Evolutionary conservation across 2,797 vertebrate genomes (phyloP), one percentile per base, ranked within the genome.

Genomic region (Phrynocephalus vlangalii): DNA sequence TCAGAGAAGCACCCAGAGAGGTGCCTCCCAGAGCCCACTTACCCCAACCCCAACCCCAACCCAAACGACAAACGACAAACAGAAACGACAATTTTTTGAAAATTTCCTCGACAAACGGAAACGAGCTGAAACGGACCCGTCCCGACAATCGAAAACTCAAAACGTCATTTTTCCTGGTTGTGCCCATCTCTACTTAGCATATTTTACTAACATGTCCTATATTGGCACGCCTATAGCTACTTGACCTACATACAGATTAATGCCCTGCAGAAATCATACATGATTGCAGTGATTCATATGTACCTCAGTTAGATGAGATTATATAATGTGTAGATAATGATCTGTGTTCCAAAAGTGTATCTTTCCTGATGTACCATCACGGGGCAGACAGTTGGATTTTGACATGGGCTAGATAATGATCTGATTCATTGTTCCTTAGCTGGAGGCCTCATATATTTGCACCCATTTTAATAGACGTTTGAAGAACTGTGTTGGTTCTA

Each of bases 201-300:
- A 11, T 3, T 20, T 48, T 11, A 13, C 38, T 22, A 18, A 11
- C n/a, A 66, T 10, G 60, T 56, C 63, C 13, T 71, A 6, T 38
- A 28, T n/a, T 52, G 6, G 28, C 38, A 77, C 2, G 0, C 16
- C 1, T 15, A 38, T 24, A 7, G 16, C 38, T 38, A 50, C 76
- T 82, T 81, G 84, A 87, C 9, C 66, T 50, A 70, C 11, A 15
- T 66, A 22, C n/a, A 70, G 79, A 80, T 48, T 88, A 78, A 44
- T 85, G 1, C 28, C 22, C 11, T 50, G n/a, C 71, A 78, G 44
- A 82, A 88, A 90, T 73, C 26, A 52, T 44, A 68, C 75, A 52
- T 20, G 33, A 38, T 4, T 72, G 67, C 30, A 50, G 20, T 83
- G 82, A 89, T 10, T 76, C 78, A 67, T 22, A 60, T 91, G 87